Conservation (phyloP, 2,797 vertebrate genomes). For the Cyclopterus lumpus region DNA sequence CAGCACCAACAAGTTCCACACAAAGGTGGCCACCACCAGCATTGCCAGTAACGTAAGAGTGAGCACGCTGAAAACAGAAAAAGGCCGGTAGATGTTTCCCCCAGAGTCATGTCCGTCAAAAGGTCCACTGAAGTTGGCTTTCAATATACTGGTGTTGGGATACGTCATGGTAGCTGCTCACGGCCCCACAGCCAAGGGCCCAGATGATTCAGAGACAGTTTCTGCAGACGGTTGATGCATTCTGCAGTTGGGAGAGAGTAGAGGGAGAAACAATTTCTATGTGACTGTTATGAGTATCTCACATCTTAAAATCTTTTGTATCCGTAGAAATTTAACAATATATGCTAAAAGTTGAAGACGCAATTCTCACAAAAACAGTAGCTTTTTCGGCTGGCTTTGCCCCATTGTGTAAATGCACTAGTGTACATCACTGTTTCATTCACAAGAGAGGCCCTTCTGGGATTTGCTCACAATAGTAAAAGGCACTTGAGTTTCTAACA, state of each 20-base stretch:
- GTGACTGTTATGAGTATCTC: not conserved
- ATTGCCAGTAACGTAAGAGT: conserved; percentile 90
- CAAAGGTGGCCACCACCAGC: conserved; percentile 92
- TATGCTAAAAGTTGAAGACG: conserved; percentile 13
- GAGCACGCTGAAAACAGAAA: conserved; percentile 90
- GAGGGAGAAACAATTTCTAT: conserved; percentile 10
- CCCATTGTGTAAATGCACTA: conserved; percentile 24
- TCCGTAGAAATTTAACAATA: not conserved
- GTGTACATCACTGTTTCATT: conserved; percentile 26
- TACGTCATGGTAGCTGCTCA: conserved; percentile 77
- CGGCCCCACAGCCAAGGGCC: conserved; percentile 45
- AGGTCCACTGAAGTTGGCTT: conserved; percentile 70
- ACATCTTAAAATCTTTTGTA: not conserved
- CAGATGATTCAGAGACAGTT: conserved; percentile 27
- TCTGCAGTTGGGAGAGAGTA: conserved; percentile 54
- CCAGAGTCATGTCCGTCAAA: conserved; percentile 75
- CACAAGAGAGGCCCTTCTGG: conserved; percentile 57
- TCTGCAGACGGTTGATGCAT: conserved; percentile 54
- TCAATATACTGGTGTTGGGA: conserved; percentile 73
- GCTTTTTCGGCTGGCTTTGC: conserved; percentile 17
- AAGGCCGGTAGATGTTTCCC: conserved; percentile 76
- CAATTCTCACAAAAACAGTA: not conserved
- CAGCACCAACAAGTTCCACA: conserved; percentile 95
- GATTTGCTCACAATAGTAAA: conserved; percentile 67
- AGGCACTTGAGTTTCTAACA: conserved; percentile 65